Conservation (phyloP, 2,797 vertebrate species). For the Gymnopithys bicolor region DNA sequence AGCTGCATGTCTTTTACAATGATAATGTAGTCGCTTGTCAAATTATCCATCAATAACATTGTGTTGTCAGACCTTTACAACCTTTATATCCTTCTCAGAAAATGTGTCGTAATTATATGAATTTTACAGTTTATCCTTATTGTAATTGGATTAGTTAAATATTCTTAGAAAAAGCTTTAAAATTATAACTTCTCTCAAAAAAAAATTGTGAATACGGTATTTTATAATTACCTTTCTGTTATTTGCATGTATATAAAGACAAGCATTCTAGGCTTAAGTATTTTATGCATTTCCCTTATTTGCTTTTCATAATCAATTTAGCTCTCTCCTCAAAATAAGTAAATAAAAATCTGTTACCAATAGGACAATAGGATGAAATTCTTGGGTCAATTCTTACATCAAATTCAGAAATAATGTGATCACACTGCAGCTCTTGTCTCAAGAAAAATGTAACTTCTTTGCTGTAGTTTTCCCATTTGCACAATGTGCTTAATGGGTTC, state of each 20-base stretch:
- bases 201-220: not conserved
- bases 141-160: not conserved
- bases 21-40: not conserved
- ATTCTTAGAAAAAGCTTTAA: not conserved
- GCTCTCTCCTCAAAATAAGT: not conserved
- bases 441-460: not conserved
- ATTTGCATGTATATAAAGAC: not conserved
- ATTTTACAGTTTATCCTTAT: not conserved
- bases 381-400: not conserved
- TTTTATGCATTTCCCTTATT: not conserved
- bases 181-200: not conserved
- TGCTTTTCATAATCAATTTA: not conserved
- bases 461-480: not conserved
- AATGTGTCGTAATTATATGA: not conserved
- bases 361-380: not conserved
- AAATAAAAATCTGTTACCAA: not conserved
- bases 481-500: not conserved
- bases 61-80: not conserved
- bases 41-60: not conserved
- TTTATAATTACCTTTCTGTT: not conserved
- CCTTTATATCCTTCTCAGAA: not conserved
- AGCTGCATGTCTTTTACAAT: not conserved
- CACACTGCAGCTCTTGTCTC: fast-evolving
- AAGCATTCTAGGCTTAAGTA: not conserved
- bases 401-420: not conserved